Base-by-base conservation (phyloP, 2,797 vertebrate genomes). In the Clarias fuscus region DNA sequence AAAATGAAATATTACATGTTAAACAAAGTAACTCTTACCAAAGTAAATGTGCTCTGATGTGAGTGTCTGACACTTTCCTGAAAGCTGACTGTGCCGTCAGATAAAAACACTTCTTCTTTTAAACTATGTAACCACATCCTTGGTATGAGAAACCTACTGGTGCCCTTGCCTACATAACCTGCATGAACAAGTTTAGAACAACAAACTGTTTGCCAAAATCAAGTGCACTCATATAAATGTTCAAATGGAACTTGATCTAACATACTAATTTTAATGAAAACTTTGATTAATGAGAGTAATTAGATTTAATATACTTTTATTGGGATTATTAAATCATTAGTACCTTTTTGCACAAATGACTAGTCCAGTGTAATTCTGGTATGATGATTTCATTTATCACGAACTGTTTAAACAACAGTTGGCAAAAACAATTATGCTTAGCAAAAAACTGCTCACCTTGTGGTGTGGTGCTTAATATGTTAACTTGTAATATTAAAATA, bases 71-170 rank as follows among this genome's bases (percentile, higher is more conserved):
- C 75, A 70, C 56, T 64, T 68, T 40, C 30, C 61, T 81, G 77
- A 87, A 43, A 56, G 56, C 73, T 84, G 84, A 88, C 65, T 87
- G 83, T 83, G 80, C 84, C 81, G 70, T 84, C 48, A 82, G 86
- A 87, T 82, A 83, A 86, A 81, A 83, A 68, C 56, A 93, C 90
- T 95, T 95, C 94, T 95, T 91, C 93, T 95, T 95, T 94, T 62
- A 91, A 90, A 91, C 77, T 89, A 88, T 91, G 89, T 91, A 91
- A 94, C 93, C 94, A 95, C 94, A 95, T 95, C 95, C 95, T 95
- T 93, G 90, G 83, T 89, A 68, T 86, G 89, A 92, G 83, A 85
- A 76, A 87, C 70, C 13, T 85, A 82, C 30, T 82, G 76, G 68
- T 89, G 73, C 61, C 84, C 59, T 67, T 86, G 37, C 40, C 70